These are phyloP conservation scores for Tridacna gigas DNA, from an alignment of 2,888 invertebrate genomes.

Conservation along the genomic window DNA sequence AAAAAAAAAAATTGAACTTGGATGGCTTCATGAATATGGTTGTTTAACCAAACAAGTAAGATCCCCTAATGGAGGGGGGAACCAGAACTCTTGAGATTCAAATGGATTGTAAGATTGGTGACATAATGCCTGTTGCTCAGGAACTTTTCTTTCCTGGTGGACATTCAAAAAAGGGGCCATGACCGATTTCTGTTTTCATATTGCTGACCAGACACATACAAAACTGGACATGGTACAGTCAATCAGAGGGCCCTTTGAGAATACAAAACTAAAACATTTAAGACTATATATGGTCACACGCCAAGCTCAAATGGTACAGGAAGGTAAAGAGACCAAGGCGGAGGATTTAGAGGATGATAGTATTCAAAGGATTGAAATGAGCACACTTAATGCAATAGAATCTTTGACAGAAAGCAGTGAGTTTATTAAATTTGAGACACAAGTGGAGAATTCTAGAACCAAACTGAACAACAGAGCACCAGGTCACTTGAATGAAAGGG, in stretches of 20 bases:
- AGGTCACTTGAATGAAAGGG: too few species aligned
- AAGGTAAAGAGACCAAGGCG: too few species aligned
- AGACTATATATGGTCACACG: not conserved
- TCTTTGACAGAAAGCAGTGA: too few species aligned
- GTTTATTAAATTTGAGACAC: too few species aligned
- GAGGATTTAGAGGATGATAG: not conserved
- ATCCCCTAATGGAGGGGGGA: constrained; percentile 24
- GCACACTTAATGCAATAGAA: too few species aligned
- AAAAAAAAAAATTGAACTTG: constrained; percentile 18
- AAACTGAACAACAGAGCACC: too few species aligned
- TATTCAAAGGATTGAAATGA: too few species aligned
- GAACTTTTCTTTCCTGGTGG: constrained; percentile 14
- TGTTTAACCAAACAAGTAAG: constrained; percentile 7
- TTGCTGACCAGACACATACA: constrained; percentile 6
- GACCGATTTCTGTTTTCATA: not conserved
- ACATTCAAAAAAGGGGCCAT: constrained; percentile 21
- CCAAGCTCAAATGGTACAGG: not conserved
- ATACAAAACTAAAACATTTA: not conserved
- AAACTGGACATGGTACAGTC: too few species aligned
- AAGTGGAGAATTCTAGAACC: too few species aligned
- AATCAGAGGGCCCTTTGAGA: too few species aligned
- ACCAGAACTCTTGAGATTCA: not conserved
- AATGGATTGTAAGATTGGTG: not conserved
- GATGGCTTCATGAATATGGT: constrained; percentile 2
- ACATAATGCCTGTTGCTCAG: not conserved